These are phyloP conservation scores for Agonopterix heracliana DNA, from an alignment of 2,888 invertebrate genomes.

Conservation along the genomic window DNA sequence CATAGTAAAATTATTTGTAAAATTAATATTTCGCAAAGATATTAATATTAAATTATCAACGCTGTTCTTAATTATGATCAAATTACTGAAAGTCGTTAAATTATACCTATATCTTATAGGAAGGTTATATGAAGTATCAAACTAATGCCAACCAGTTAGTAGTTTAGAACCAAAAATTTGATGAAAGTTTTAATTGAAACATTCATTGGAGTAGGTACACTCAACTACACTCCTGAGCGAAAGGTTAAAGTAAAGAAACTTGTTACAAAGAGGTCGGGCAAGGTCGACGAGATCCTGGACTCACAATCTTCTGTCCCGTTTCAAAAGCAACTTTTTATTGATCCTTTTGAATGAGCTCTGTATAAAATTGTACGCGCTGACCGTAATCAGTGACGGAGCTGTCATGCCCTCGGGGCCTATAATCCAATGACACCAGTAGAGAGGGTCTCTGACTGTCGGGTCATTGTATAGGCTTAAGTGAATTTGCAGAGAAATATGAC, in stretches of 20 bases:
- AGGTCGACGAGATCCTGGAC: constrained; percentile 19
- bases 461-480: too few relatives aligned
- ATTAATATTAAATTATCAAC: too few relatives aligned
- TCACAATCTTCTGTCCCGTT: constrained; percentile 30
- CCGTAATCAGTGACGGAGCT: constrained; percentile 53
- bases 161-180: constrained; percentile 35
- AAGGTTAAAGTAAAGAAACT: constrained; percentile 39
- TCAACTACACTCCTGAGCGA: constrained; percentile 15
- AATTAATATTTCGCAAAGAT: too few relatives aligned
- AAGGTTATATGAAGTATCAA: too few relatives aligned
- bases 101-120: too few relatives aligned
- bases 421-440: too few relatives aligned
- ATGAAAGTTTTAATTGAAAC: constrained; percentile 41
- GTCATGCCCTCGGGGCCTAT: too few relatives aligned
- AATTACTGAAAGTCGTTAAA: too few relatives aligned
- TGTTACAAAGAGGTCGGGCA: constrained; percentile 23
- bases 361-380: constrained; percentile 53
- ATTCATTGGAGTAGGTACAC: constrained; percentile 21
- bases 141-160: constrained; percentile 19
- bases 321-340: constrained; percentile 49
- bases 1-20: too few relatives aligned
- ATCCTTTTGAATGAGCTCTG: constrained; percentile 41
- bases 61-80: too few relatives aligned
- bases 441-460: too few relatives aligned
- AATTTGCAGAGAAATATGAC: too few relatives aligned